These are phyloP conservation scores for Drosophila niveifrons DNA, from an alignment of 2,888 invertebrate genomes.

Conservation along the genomic window DNA sequence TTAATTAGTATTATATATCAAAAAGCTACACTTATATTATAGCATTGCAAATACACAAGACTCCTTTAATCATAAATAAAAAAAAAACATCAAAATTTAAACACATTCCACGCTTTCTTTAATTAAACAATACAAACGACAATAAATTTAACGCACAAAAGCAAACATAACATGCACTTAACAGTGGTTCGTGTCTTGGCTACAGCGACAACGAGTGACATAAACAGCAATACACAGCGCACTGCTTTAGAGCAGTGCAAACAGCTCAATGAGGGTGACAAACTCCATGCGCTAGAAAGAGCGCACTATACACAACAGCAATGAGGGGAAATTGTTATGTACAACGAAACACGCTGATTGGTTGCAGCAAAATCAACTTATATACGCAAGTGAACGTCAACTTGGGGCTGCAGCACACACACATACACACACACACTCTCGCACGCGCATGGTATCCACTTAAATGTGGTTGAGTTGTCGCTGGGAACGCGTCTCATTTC, in stretches of 20 bases:
- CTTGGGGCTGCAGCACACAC: conserved; percentile 5
- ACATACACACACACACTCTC: conserved; percentile 4
- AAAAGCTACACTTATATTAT: too few relatives aligned
- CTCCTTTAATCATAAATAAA: background rate
- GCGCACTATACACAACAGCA: background rate
- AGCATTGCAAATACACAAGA: too few relatives aligned
- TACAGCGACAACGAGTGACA: conserved; percentile 10
- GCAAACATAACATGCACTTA: conserved; percentile 31
- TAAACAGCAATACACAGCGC: conserved; percentile 2
- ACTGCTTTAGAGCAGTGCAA: conserved; percentile 30
- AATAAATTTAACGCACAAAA: background rate
- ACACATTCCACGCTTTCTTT: background rate
- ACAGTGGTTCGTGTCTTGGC: conserved; percentile 66
- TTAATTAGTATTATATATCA: too few relatives aligned
- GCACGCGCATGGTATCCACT: conserved; percentile 1
- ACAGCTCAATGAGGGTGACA: background rate
- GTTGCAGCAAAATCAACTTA: conserved; percentile 21
- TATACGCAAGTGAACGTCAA: conserved; percentile 20
- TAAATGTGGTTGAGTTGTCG: conserved; percentile 37
- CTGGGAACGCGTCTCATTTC: conserved; percentile 49
- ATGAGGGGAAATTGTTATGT: conserved; percentile 62
- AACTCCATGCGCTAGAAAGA: conserved; percentile 16
- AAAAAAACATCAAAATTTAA: background rate
- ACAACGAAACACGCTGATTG: conserved; percentile 41
- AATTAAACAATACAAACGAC: background rate